Conservation (phyloP, 2,113 vertebrate species). For the Bos javanicus region DNA sequence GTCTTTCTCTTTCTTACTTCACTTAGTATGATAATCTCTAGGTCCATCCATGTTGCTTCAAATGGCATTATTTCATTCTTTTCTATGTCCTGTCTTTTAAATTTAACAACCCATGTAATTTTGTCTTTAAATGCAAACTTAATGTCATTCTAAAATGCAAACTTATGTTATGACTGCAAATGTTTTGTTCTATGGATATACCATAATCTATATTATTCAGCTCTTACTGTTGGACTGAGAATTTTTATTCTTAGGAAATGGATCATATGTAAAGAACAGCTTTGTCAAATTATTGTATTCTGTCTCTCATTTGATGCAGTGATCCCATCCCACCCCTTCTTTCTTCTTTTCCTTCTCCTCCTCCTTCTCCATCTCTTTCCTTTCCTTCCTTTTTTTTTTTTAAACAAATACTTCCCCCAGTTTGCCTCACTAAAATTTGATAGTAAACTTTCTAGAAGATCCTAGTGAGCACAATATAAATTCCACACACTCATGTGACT, state of each 20-base stretch:
- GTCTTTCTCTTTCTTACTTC: neutral
- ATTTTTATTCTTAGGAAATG: slow-evolving; percentile 3
- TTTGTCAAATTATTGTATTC: neutral
- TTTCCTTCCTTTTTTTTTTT: neutral
- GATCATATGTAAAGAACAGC: neutral
- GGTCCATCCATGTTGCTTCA: neutral
- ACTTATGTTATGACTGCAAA: neutral
- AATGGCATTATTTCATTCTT: neutral
- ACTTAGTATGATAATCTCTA: neutral
- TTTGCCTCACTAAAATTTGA: neutral
- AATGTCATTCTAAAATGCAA: neutral
- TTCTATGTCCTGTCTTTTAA: neutral
- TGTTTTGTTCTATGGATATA: neutral
- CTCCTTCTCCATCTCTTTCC: neutral
- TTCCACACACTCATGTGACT: neutral
- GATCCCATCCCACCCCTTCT: neutral
- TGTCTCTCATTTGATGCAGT: neutral
- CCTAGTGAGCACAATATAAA: neutral
- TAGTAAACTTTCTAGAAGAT: neutral
- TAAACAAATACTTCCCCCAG: neutral
- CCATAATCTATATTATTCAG: neutral
- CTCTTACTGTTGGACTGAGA: neutral
- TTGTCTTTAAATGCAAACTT: neutral
- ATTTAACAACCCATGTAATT: slow-evolving; percentile 8
- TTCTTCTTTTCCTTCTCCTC: neutral